phyloP scores from a whole-genome alignment of 2,797 vertebrate species.

The Chaetodon trifasciatus region DNA sequence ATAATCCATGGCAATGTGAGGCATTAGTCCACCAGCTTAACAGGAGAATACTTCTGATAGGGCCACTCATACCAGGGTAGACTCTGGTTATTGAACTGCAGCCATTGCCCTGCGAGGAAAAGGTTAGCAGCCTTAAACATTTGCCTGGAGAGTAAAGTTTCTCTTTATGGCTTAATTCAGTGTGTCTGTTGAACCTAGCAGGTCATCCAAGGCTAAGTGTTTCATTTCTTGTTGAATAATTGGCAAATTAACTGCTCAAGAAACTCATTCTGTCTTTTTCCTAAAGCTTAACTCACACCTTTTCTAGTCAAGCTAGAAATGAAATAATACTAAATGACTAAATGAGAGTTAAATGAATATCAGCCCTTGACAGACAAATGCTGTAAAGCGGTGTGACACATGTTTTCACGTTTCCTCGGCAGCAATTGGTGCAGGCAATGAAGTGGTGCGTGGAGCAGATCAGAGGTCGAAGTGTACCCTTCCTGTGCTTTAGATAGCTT shows the following conservation, averaged over 20 bases:
- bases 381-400: constrained; percentile 39
- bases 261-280: constrained; percentile 5
- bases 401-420: constrained; percentile 46
- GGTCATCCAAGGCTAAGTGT: constrained; percentile 36
- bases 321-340: constrained; percentile 13
- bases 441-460: constrained; percentile 50
- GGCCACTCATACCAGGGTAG: constrained; percentile 50
- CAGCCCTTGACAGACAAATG: constrained; percentile 35
- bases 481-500: constrained; percentile 58
- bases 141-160: constrained; percentile 37
- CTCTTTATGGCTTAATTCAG: constrained; percentile 35
- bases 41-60: constrained; percentile 60
- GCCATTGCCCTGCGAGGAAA: constrained; percentile 41
- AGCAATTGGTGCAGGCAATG: constrained; percentile 54
- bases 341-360: constrained; percentile 46
- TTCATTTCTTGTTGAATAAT: constrained; percentile 51
- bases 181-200: constrained; percentile 30
- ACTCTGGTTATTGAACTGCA: constrained; percentile 52
- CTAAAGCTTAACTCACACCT: not conserved
- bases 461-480: constrained; percentile 47
- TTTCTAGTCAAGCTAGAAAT: constrained; percentile 26
- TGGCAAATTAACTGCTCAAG: constrained; percentile 44
- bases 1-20: constrained; percentile 77
- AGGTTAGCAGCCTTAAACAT: constrained; percentile 55
- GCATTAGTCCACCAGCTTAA: constrained; percentile 71